Base-by-base conservation (phyloP, 2,888 invertebrate species). In the Homarus gammarus region DNA sequence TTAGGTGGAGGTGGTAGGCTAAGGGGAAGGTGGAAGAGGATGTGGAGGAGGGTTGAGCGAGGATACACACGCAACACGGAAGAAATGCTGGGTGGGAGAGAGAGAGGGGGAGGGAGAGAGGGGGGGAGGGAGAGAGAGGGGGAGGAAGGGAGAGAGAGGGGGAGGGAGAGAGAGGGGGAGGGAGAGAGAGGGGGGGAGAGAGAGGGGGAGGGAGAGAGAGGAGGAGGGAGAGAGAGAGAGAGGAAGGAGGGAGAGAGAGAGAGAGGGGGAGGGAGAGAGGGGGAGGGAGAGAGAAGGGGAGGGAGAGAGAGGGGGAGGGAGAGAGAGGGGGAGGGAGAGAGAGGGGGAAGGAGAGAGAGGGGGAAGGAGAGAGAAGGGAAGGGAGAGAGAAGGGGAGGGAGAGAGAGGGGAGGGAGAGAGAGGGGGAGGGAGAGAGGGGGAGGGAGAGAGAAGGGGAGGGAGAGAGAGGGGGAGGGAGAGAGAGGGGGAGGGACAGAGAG, bases 71-170 rank as follows among this genome's bases (percentile, higher is more conserved):
- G n/a, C n/a, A n/a, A n/a, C n/a, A n/a, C n/a, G n/a, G n/a, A n/a
- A n/a, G n/a, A n/a, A n/a, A n/a, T 8, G 44, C 44, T 44, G 44
- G 44, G 44, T 10, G 68, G 22, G 68, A 68, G 68, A 68, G 68
- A 68, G 68, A 68, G 68, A 68, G 68, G 68, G 68, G 22, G 68
- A 68, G 68, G 68, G 68, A 68, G 68, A 68, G 68, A 68, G 68
- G 22, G 68, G 22, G n/a, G 22, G 68, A 56, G 56, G 56, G 56
- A 56, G 68, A 31, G n/a, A n/a, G n/a, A n/a, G n/a, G n/a, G n/a
- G n/a, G n/a, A n/a, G n/a, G n/a, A 22, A 70, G 15, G 70, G 36
- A 10, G 36, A 70, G 2, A 5, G 27, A n/a, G 27, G n/a, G 27
- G 36, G 31, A 22, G 12, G 70, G 36, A 5, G 18, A 31, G 36